These are phyloP conservation scores for Mirza zaza DNA, from an alignment of 2,113 vertebrate species.

Conservation along the genomic window DNA sequence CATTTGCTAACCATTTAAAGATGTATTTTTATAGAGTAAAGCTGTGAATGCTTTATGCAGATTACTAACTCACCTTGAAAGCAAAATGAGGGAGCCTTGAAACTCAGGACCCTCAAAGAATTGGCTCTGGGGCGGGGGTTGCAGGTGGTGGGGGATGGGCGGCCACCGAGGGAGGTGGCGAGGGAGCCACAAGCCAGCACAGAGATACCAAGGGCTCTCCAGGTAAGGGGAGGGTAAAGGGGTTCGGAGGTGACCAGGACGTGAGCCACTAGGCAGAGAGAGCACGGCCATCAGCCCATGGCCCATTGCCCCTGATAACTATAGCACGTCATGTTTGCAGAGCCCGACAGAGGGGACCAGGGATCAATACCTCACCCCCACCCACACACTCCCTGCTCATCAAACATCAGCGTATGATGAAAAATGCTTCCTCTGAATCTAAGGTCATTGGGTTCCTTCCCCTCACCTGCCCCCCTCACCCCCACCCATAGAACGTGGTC, in stretches of 20 bases:
- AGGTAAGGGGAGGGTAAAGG: not conserved
- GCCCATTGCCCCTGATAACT: conserved; percentile 63
- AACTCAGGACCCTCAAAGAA: not conserved
- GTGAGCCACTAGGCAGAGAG: not conserved
- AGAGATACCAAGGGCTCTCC: not conserved
- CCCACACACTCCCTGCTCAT: not conserved
- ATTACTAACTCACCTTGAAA: not conserved
- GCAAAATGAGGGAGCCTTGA: not conserved
- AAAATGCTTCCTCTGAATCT: not conserved
- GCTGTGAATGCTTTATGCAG: not conserved
- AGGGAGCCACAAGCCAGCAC: not conserved
- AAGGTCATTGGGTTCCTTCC: not conserved
- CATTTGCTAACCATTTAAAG: not conserved
- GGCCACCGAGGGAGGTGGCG: not conserved
- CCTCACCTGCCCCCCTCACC: not conserved
- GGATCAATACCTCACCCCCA: conserved; percentile 48
- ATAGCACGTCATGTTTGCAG: conserved; percentile 48
- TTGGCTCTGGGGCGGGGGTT: not conserved
- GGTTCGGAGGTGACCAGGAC: not conserved
- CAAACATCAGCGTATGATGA: not conserved
- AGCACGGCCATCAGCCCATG: not conserved
- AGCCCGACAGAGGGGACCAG: not conserved
- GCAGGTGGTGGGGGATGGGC: not conserved
- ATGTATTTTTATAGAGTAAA: not conserved
- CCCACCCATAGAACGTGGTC: not conserved